Base-by-base conservation (phyloP, 1,140 invertebrate species). In the Pomacea maculata region DNA sequence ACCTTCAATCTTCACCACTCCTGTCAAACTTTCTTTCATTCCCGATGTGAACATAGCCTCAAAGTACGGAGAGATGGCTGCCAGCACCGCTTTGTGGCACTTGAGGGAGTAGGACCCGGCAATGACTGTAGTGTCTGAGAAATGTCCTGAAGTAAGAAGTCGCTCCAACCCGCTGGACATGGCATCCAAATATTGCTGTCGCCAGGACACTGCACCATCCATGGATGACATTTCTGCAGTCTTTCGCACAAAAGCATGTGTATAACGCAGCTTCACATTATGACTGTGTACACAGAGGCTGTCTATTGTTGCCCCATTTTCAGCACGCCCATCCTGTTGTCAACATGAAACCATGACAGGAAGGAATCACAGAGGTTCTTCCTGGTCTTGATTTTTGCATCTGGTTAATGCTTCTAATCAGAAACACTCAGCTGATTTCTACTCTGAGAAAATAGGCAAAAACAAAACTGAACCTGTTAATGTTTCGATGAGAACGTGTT, bases 21-120 rank as follows among this genome's bases (percentile, higher is more conserved):
- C 89, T 34, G 85, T 86, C 15, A 87, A 81, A 75, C 85, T 86
- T 83, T 90, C 88, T 29, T 85, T 85, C 88, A 90, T 89, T 19
- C 88, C 87, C 2, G 89, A 88, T 12, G 83, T 85, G 74, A 89
- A 89, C 88, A 89, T 88, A 25, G 86, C 87, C 64, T 89, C 86
- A 81, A 88, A 88, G 83, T 88, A 88, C 25, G 88, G 85, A 11
- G 87, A 88, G 82, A 88, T 86, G 67, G 85, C 83, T 71, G 83
- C 80, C 52, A 88, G 77, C n/a, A 89, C 82, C n/a, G 87, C 85
- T 81, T 86, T 86, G 73, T 89, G 87, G 78, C 87, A 88, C 21
- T 81, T 83, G 80, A 88, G 87, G 5, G 82, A 79, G 75, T 80
- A 83, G 14, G 86, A 80, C 15, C 83, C 85, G 0, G 87, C 84